Conservation (phyloP, 1,140 invertebrate species). For the Drosophila gunungcola region DNA sequence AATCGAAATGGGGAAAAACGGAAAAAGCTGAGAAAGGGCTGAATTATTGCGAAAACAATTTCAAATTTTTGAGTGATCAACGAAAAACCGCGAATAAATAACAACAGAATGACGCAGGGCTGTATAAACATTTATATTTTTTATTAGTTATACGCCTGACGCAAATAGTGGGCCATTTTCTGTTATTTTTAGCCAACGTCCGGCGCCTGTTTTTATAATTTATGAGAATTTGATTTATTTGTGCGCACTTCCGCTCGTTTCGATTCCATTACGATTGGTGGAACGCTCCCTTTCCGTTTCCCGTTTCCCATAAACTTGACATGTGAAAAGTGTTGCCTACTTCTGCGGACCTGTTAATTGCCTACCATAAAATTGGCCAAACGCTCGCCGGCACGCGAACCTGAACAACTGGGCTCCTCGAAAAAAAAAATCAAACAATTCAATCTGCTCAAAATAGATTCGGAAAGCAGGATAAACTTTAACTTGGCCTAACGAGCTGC, state of each 20-base stretch:
- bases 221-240: slow-evolving; percentile 71
- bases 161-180: slow-evolving; percentile 49
- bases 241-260: slow-evolving; percentile 62
- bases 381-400: slow-evolving; percentile 58
- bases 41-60: slow-evolving; percentile 46
- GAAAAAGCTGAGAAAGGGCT: neutral
- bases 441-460: slow-evolving; percentile 44
- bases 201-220: slow-evolving; percentile 52
- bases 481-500: slow-evolving; percentile 21
- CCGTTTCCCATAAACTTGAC: slow-evolving; percentile 17
- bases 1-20: neutral
- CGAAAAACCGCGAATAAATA: slow-evolving; percentile 33
- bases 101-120: slow-evolving; percentile 12
- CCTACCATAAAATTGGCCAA: slow-evolving; percentile 63
- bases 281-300: slow-evolving; percentile 25
- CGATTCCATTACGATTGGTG: slow-evolving; percentile 73
- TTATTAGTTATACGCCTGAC: slow-evolving; percentile 23
- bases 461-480: slow-evolving; percentile 25
- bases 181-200: slow-evolving; percentile 34
- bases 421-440: slow-evolving; percentile 53
- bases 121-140: neutral
- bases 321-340: slow-evolving; percentile 75
- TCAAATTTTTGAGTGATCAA: slow-evolving; percentile 43
- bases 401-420: slow-evolving; percentile 15
- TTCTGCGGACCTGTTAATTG: slow-evolving; percentile 69